Conservation (phyloP, 2,888 invertebrate genomes). For the Seira ritae region DNA sequence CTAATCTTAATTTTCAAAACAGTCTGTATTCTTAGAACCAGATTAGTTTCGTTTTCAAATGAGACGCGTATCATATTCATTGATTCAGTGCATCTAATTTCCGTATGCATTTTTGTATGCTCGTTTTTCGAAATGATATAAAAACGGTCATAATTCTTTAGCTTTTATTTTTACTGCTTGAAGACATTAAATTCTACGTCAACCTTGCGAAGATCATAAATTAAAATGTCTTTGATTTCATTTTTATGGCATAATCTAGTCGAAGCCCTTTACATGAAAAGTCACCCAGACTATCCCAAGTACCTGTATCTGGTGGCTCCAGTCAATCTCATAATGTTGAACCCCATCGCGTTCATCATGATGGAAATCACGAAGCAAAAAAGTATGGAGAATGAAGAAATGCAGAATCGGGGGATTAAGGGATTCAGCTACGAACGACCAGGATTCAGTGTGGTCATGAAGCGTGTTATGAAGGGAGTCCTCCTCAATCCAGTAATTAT, state of each 20-base stretch:
- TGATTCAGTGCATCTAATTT: slow-evolving; percentile 2
- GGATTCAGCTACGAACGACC: slow-evolving; percentile 59
- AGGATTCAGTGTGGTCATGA: slow-evolving; percentile 74
- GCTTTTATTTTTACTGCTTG: background rate
- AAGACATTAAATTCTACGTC: background rate
- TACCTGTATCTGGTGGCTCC: slow-evolving; percentile 96
- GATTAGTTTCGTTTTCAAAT: background rate
- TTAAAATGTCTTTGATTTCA: slow-evolving; percentile 7
- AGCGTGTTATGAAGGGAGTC: slow-evolving; percentile 81
- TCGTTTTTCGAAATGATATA: background rate
- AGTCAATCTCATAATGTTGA: slow-evolving; percentile 92
- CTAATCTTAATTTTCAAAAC: too few relatives aligned
- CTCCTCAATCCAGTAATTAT: slow-evolving; percentile 91
- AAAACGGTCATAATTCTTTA: background rate
- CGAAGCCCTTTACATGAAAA: slow-evolving; percentile 87
- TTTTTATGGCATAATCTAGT: slow-evolving; percentile 79
- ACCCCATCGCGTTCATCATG: slow-evolving; percentile 92
- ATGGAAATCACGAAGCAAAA: slow-evolving; percentile 87
- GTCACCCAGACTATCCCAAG: slow-evolving; percentile 92
- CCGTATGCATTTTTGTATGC: background rate
- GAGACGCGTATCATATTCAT: too few relatives aligned
- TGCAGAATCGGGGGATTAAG: slow-evolving; percentile 58
- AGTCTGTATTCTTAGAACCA: too few relatives aligned
- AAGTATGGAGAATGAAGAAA: slow-evolving; percentile 69
- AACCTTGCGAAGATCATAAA: background rate